Evolutionary conservation across 2,113 vertebrate species (phyloP).

Genomic region (Puffinus mauretanicus): DNA sequence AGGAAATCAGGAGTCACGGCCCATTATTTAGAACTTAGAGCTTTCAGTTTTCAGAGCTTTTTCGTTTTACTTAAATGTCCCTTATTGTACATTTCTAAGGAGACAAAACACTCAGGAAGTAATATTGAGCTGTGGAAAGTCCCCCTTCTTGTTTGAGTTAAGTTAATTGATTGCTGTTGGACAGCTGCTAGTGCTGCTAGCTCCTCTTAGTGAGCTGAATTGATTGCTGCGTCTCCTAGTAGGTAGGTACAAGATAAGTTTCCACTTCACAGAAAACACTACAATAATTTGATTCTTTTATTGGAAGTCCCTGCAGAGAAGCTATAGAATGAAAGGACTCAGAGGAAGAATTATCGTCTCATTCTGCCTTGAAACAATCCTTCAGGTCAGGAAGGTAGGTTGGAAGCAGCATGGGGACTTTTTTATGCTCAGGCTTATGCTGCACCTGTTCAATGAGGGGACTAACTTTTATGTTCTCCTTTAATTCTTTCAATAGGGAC

Average conservation of each 20-base stretch:
- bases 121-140: not conserved
- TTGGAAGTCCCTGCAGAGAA: not conserved
- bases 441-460: not conserved
- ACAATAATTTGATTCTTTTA: constrained; percentile 15
- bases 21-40: not conserved
- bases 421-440: not conserved
- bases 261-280: constrained; percentile 9
- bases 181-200: not conserved
- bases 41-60: not conserved
- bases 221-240: not conserved
- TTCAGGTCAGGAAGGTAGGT: not conserved
- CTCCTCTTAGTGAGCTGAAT: not conserved
- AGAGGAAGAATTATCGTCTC: not conserved
- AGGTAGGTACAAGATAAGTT: constrained; percentile 4
- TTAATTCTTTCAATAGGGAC: not conserved
- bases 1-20: not conserved
- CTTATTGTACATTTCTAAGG: not conserved
- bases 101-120: not conserved
- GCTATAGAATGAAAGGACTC: not conserved
- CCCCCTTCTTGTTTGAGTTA: not conserved
- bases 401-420: not conserved
- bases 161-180: not conserved
- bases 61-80: not conserved
- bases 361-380: not conserved
- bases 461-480: not conserved